Conservation (phyloP, 2,113 vertebrate genomes). For the Paedocypris sp. region DNA sequence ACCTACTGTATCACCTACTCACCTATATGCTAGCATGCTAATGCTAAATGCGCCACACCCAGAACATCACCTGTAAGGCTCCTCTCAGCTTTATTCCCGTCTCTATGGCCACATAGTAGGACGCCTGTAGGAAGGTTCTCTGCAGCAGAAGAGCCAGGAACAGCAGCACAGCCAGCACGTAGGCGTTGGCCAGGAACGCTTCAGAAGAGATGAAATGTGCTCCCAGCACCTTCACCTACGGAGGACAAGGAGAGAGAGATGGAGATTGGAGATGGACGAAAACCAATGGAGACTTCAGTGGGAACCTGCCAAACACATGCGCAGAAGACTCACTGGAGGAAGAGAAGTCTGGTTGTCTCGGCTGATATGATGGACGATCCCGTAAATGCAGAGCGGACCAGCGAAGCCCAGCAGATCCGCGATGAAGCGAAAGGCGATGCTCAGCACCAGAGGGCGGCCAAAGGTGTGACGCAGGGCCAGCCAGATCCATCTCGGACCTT, state of each 20-base stretch:
- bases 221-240: constrained; percentile 78
- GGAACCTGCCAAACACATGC: not conserved
- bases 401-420: constrained; percentile 89
- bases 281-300: too few relatives aligned
- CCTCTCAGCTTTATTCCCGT: constrained; percentile 94
- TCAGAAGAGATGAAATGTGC: constrained; percentile 93
- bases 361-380: constrained; percentile 89
- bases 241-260: too few relatives aligned
- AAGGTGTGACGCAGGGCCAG: constrained; percentile 81
- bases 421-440: constrained; percentile 88
- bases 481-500: constrained; percentile 80
- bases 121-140: constrained; percentile 92
- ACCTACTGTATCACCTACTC: too few relatives aligned
- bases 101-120: constrained; percentile 95
- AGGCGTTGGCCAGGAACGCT: constrained; percentile 91
- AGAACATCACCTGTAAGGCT: constrained; percentile 94
- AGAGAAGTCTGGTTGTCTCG: constrained; percentile 75
- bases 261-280: too few relatives aligned
- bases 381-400: constrained; percentile 89
- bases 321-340: constrained; percentile 60
- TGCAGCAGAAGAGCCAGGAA: constrained; percentile 89
- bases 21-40: too few relatives aligned
- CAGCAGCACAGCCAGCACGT: constrained; percentile 88
- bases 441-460: constrained; percentile 81
- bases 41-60: too few relatives aligned